Conservation (phyloP, 2,888 invertebrate species). For the Metallyticus violacea region DNA sequence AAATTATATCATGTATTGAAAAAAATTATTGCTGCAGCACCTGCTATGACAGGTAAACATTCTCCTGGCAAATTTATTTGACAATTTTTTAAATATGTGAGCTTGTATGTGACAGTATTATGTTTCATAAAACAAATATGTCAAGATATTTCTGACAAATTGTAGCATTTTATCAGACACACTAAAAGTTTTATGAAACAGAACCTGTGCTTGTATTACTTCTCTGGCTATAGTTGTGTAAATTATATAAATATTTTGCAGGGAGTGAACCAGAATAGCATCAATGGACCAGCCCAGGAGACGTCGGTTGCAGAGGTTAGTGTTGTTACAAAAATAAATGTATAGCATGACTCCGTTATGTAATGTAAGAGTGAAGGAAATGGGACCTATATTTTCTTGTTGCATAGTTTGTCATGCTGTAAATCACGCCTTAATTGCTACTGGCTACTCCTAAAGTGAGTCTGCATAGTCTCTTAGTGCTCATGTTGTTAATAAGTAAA, state of each 20-base stretch:
- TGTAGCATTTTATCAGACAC: no score
- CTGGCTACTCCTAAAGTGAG: background rate
- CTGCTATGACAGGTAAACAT: no score
- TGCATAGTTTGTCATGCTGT: background rate
- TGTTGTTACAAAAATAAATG: slow-evolving; percentile 23
- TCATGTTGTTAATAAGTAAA: no score
- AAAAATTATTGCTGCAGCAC: no score
- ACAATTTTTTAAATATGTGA: no score
- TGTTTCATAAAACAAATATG: no score
- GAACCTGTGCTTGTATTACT: no score
- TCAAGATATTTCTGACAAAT: slow-evolving; percentile 41
- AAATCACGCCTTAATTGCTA: background rate
- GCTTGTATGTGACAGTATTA: slow-evolving; percentile 6
- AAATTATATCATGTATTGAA: no score
- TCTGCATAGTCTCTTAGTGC: background rate
- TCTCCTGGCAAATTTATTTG: no score
- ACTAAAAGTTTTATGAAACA: no score
- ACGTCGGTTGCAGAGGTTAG: slow-evolving; percentile 45
- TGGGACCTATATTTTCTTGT: background rate
- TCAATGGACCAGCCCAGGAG: slow-evolving; percentile 44
- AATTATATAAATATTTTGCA: background rate
- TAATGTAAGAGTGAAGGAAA: background rate
- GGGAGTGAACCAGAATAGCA: slow-evolving; percentile 27
- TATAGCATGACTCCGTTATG: background rate
- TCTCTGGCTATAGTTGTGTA: no score